Percentiles rank a stretch among this genome's conserved stretches.
phyloP scores from a whole-genome alignment of 1,140 invertebrate species.

The Drosophila rhopaloa region DNA sequence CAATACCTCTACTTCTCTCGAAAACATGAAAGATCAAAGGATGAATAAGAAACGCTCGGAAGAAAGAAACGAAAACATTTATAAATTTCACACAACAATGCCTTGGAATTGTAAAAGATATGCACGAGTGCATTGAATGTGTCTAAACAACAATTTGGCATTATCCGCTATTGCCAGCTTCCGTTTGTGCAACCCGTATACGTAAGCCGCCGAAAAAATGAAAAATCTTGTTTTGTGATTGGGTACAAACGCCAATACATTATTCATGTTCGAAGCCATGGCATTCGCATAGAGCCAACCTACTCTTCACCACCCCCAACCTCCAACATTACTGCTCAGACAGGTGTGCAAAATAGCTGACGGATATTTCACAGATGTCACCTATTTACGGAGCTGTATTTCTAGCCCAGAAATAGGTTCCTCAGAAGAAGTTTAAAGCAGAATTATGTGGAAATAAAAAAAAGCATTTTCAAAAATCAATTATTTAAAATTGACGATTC shows the following conservation, averaged over 20 bases:
- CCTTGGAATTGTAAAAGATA: slow-evolving; percentile 22
- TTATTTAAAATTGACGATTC: no score
- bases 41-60: background rate
- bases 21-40: slow-evolving; percentile 21
- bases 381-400: slow-evolving; percentile 23
- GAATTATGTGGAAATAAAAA: no score
- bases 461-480: no score
- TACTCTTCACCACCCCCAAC: no score
- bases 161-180: slow-evolving; percentile 24
- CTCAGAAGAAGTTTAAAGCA: no score
- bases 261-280: slow-evolving; percentile 57
- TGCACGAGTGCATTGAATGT: slow-evolving; percentile 24
- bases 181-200: slow-evolving; percentile 20
- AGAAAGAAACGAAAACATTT: slow-evolving; percentile 33
- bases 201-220: slow-evolving; percentile 34
- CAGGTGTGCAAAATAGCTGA: slow-evolving; percentile 78
- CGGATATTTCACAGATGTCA: slow-evolving; percentile 70
- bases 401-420: no score
- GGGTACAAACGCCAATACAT: slow-evolving; percentile 52
- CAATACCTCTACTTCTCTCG: background rate
- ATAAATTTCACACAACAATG: slow-evolving; percentile 65
- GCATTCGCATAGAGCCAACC: slow-evolving; percentile 3
- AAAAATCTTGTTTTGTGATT: slow-evolving; percentile 60
- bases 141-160: slow-evolving; percentile 55
- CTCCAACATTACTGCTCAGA: slow-evolving; percentile 37